Evolutionary conservation across 2,797 vertebrate genomes (phyloP).

Genomic region (Chromobotia macracanthus): DNA sequence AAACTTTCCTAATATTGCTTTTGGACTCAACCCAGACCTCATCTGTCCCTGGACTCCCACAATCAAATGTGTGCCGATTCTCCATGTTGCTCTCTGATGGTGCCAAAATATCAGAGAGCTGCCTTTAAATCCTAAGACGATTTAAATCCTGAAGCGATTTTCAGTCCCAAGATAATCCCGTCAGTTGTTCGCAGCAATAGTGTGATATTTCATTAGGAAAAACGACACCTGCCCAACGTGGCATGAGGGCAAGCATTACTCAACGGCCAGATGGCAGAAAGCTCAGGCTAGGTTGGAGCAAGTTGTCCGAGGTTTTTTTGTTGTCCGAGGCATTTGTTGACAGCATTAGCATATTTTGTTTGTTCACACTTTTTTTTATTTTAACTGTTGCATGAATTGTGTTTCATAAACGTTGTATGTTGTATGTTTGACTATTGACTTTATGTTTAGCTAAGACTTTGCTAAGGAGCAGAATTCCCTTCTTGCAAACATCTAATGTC

Average conservation of each 20-base stretch:
- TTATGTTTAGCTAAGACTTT: too few relatives aligned
- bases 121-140: slow-evolving; percentile 8
- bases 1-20: slow-evolving; percentile 22
- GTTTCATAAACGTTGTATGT: too few relatives aligned
- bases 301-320: too few relatives aligned
- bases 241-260: slow-evolving; percentile 23
- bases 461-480: too few relatives aligned
- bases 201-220: slow-evolving; percentile 53
- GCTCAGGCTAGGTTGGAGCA: too few relatives aligned
- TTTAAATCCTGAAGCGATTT: slow-evolving; percentile 46
- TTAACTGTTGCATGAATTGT: too few relatives aligned
- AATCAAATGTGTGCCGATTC: slow-evolving; percentile 48
- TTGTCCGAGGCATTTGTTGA: too few relatives aligned
- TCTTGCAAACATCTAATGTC: too few relatives aligned
- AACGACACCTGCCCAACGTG: slow-evolving; percentile 52
- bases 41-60: slow-evolving; percentile 22
- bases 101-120: slow-evolving; percentile 47
- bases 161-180: slow-evolving; percentile 51
- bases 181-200: slow-evolving; percentile 44
- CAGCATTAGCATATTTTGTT: too few relatives aligned
- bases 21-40: slow-evolving; percentile 23
- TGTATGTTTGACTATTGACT: too few relatives aligned
- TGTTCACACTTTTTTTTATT: too few relatives aligned
- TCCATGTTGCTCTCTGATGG: slow-evolving; percentile 49
- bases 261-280: slow-evolving; percentile 22